These are phyloP conservation scores for Teleogryllus oceanicus DNA, from an alignment of 2,888 invertebrate species.

Conservation along the genomic window DNA sequence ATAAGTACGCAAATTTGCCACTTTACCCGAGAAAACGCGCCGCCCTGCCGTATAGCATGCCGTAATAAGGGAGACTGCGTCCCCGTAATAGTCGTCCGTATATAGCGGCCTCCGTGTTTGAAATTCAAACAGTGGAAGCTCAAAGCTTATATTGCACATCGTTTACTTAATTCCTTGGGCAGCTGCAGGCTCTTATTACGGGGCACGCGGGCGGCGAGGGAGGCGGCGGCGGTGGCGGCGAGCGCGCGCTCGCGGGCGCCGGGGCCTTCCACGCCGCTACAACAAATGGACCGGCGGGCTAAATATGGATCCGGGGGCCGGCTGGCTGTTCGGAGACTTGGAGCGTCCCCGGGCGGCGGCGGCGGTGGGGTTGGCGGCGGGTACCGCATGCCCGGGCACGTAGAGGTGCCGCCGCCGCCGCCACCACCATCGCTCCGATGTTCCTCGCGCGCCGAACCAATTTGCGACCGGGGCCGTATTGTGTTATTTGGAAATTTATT, in stretches of 20 bases:
- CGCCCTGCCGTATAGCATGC: constrained; percentile 12
- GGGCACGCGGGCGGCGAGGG: background rate
- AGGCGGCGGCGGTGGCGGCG: background rate
- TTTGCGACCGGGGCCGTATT: background rate
- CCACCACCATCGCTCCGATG: background rate
- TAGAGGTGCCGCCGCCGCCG: background rate
- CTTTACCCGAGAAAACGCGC: constrained; percentile 12
- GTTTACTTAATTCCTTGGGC: constrained; percentile 27
- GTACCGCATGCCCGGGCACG: background rate
- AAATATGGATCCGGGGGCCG: background rate
- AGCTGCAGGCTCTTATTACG: constrained; percentile 23
- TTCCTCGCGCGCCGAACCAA: background rate
- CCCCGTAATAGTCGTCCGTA: constrained; percentile 22
- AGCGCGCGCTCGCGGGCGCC: background rate
- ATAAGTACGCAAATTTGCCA: constrained; percentile 24
- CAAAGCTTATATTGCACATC: constrained; percentile 27
- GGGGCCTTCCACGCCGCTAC: background rate
- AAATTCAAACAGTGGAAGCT: constrained; percentile 25
- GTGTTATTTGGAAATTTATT: constrained; percentile 18
- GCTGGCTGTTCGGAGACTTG: background rate
- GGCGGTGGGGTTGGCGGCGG: background rate
- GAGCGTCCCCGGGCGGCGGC: background rate
- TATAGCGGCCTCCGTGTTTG: constrained; percentile 18
- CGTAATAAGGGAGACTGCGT: background rate
- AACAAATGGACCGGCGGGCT: constrained; percentile 11